A percentile compares a stretch with the other conserved stretches of the same genome.
Evolutionary conservation across 2,888 invertebrate genomes (phyloP).

Genomic region (Eustalomyia histrio): DNA sequence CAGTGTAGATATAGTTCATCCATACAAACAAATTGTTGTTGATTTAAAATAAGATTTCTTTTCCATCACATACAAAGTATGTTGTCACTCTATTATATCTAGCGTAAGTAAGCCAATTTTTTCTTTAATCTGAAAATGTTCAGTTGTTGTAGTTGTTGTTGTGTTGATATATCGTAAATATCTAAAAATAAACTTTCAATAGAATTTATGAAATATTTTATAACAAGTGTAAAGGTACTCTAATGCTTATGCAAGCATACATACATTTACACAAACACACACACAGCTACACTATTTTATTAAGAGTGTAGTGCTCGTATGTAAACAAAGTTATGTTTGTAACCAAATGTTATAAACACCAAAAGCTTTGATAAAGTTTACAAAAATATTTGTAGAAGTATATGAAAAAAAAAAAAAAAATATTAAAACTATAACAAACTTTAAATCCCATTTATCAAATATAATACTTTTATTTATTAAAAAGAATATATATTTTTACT

Average conservation of each 20-base stretch:
- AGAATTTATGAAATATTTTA: constrained; percentile 23
- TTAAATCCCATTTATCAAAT: constrained; percentile 63
- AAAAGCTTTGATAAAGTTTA: constrained; percentile 17
- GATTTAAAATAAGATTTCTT: constrained; percentile 27
- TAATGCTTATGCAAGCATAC: constrained; percentile 32
- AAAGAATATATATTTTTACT: constrained; percentile 8
- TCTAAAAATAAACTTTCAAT: constrained; percentile 23
- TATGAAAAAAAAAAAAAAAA: not conserved
- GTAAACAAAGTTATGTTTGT: constrained; percentile 5
- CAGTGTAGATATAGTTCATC: not conserved
- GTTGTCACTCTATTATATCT: constrained; percentile 5
- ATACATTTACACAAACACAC: not conserved
- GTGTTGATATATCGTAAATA: not conserved
- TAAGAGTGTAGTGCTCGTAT: constrained; percentile 21
- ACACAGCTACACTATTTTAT: not conserved
- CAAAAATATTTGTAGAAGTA: not conserved
- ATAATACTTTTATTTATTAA: constrained; percentile 8
- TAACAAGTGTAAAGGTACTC: not conserved
- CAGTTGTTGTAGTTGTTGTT: constrained; percentile 10
- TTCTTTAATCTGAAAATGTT: constrained; percentile 14
- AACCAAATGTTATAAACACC: constrained; percentile 15
- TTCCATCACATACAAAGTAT: not conserved
- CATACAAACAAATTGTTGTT: constrained; percentile 4
- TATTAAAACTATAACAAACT: constrained; percentile 48
- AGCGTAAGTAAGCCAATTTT: not conserved